phyloP scores from a whole-genome alignment of 2,113 vertebrate genomes.

The Sinocyclocheilus maitianheensis region DNA sequence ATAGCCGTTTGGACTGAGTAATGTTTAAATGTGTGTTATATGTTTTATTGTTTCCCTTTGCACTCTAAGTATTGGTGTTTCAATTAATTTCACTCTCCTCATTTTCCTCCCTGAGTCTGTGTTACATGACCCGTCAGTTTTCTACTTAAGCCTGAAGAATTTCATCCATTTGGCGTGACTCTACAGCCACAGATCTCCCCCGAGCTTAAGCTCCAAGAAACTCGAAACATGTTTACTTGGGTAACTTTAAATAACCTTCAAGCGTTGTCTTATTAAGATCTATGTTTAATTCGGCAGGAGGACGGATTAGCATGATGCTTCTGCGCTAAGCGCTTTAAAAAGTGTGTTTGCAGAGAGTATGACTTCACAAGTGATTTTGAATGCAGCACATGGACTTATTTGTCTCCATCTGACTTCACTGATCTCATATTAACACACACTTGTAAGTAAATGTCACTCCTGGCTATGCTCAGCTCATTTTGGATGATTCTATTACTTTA shows the following conservation, averaged over 20 bases:
- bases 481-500: neutral
- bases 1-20: neutral
- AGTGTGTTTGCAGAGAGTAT: slow-evolving; percentile 58
- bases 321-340: slow-evolving; percentile 64
- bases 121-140: slow-evolving; percentile 33
- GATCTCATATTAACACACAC: neutral
- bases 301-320: slow-evolving; percentile 59
- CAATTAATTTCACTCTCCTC: slow-evolving; percentile 1
- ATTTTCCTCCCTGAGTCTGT: neutral
- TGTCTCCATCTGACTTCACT: slow-evolving; percentile 36
- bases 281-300: slow-evolving; percentile 55
- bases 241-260: slow-evolving; percentile 51
- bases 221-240: slow-evolving; percentile 44
- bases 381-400: slow-evolving; percentile 11
- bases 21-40: neutral
- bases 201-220: neutral
- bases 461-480: neutral
- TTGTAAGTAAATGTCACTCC: neutral
- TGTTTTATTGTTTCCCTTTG: neutral
- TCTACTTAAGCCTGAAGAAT: slow-evolving; percentile 12
- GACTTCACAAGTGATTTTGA: slow-evolving; percentile 52
- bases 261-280: slow-evolving; percentile 62
- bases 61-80: slow-evolving; percentile 11
- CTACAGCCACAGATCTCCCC: slow-evolving; percentile 5
- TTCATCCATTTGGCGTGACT: slow-evolving; percentile 36